phyloP scores from a whole-genome alignment of 2,888 invertebrate species.

The Cryptocephalus moraei region DNA sequence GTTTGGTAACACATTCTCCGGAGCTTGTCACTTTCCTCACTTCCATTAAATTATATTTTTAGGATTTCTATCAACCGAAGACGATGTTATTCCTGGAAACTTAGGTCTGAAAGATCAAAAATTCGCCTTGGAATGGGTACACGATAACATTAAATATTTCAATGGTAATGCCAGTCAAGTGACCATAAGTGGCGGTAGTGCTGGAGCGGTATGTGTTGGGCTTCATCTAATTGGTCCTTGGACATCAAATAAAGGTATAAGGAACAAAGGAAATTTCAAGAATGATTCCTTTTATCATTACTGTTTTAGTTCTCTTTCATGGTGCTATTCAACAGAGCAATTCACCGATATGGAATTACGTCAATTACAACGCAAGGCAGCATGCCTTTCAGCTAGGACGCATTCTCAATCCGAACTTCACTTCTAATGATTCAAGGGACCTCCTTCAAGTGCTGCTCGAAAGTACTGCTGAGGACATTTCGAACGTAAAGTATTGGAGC shows the following conservation, averaged over 20 bases:
- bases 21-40: no score
- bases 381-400: slow-evolving; percentile 7
- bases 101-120: slow-evolving; percentile 5
- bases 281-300: no score
- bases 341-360: slow-evolving; percentile 4
- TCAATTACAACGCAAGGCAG: slow-evolving; percentile 5
- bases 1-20: neutral
- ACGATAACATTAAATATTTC: slow-evolving; percentile 4
- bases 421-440: slow-evolving; percentile 4
- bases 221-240: slow-evolving; percentile 4
- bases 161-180: slow-evolving; percentile 5
- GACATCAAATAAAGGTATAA: slow-evolving; percentile 1
- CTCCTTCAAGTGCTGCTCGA: slow-evolving; percentile 2
- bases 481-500: no score
- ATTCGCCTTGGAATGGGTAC: slow-evolving; percentile 4
- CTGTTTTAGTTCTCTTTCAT: slow-evolving; percentile 7
- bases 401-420: slow-evolving; percentile 1
- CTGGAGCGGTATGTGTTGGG: slow-evolving; percentile 4
- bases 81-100: slow-evolving; percentile 7
- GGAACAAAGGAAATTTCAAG: no score
- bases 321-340: slow-evolving; percentile 9
- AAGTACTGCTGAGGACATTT: neutral
- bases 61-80: slow-evolving; percentile 5
- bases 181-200: slow-evolving; percentile 6
- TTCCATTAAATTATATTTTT: neutral